Conservation (phyloP, 2,888 invertebrate genomes). For the Podabrus alpinus region DNA sequence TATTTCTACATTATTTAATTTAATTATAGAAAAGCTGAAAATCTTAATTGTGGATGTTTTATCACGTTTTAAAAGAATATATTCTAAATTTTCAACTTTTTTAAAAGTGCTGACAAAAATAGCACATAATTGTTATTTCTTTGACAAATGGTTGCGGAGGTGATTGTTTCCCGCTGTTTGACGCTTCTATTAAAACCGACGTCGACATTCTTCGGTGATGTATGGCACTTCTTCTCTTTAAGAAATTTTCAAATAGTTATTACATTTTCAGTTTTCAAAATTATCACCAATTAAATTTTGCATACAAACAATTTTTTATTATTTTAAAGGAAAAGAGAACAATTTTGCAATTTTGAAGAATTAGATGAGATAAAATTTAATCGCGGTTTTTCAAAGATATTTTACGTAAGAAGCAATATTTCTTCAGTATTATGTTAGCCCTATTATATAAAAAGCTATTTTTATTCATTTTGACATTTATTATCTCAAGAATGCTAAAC, state of each 20-base stretch:
- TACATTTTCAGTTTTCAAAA: background rate
- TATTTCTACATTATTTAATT: background rate
- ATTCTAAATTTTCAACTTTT: constrained; percentile 9
- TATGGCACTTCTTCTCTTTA: constrained; percentile 11
- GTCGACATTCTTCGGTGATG: constrained; percentile 14
- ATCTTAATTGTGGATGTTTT: constrained; percentile 10
- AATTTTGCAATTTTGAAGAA: background rate
- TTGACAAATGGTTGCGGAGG: constrained; percentile 19
- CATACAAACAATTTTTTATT: background rate
- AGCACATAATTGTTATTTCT: constrained; percentile 16
- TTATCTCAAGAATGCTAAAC: constrained; percentile 18
- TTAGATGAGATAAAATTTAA: background rate
- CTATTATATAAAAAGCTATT: constrained; percentile 19
- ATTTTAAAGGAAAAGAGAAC: background rate
- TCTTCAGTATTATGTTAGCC: constrained; percentile 15
- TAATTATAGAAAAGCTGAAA: constrained; percentile 15
- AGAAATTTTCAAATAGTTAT: background rate
- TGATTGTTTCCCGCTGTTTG: constrained; percentile 17
- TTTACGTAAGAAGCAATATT: background rate
- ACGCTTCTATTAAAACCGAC: constrained; percentile 19
- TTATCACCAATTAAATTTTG: background rate
- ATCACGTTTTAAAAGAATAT: constrained; percentile 14
- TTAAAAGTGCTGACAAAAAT: constrained; percentile 12
- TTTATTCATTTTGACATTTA: constrained; percentile 22
- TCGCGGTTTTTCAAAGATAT: background rate